Conservation (phyloP, 2,888 invertebrate genomes). For the Odiellus spinosus region DNA sequence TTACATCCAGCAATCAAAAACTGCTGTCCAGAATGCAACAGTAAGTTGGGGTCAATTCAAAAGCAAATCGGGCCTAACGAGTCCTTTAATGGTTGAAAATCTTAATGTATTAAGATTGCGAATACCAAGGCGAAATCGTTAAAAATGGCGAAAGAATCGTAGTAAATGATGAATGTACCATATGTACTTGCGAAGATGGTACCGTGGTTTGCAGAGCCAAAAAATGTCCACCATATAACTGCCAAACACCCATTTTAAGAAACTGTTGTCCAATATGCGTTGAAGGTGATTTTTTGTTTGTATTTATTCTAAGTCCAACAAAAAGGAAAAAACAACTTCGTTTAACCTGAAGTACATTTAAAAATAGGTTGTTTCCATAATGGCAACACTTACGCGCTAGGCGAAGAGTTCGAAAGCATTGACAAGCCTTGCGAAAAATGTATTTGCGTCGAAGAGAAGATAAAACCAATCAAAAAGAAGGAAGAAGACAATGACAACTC, state of each 20-base stretch:
- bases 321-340: not conserved
- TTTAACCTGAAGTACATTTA: not conserved
- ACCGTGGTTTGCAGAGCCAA: conserved; percentile 7
- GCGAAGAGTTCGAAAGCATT: conserved; percentile 12
- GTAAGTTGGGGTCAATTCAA: conserved; percentile 1
- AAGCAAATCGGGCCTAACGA: too few relatives aligned
- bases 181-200: conserved; percentile 7
- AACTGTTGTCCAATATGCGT: conserved; percentile 13
- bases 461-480: not conserved
- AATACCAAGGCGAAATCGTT: conserved; percentile 1
- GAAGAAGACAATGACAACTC: not conserved
- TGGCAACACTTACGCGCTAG: conserved; percentile 8
- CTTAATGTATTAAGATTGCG: conserved; percentile 1
- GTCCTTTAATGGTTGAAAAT: too few relatives aligned
- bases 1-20: conserved; percentile 1
- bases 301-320: not conserved
- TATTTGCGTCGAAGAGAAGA: not conserved
- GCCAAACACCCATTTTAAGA: conserved; percentile 9
- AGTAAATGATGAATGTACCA: conserved; percentile 2
- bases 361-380: conserved; percentile 11
- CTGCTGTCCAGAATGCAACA: conserved; percentile 3
- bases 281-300: conserved; percentile 5
- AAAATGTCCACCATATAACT: conserved; percentile 5
- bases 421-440: conserved; percentile 12
- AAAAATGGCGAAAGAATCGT: conserved; percentile 1